Evolutionary conservation across 2,797 vertebrate species (phyloP), one percentile per base, ranked within the genome.

Genomic region (Hirundo rustica): DNA sequence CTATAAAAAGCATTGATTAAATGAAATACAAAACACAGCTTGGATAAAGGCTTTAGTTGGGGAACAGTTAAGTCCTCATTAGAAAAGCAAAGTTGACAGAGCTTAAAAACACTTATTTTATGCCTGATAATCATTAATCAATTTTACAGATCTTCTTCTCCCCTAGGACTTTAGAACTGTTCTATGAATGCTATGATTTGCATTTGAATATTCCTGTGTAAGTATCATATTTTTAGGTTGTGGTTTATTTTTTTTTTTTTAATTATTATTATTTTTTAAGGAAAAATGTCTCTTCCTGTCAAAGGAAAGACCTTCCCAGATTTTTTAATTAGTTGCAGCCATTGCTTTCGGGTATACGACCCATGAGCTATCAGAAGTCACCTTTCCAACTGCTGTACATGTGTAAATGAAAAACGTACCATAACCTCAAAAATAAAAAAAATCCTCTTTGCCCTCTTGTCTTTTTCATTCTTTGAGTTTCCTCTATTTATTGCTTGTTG

Each of bases 11-110:
- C 68, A 91, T 2, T 79, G 85, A 84, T 92, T 95, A 93, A 95
- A 96, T 61, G 91, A 95, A 94, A 92, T 72, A 91, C 45, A 85
- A 84, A 92, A 94, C 87, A 80, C 88, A 70, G 55, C 89, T 96
- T 70, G 82, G 75, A 64, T 48, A 87, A 96, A 94, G 88, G 66
- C 61, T 65, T 89, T 94, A 85, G 60, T 62, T 94, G 34, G 85
- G 67, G 57, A 93, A 42, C 67, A 67, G 77, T 88, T 88, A 90
- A 92, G 73, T 83, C 87, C 88, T 93, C 92, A 95, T 92, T 91
- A 85, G 71, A 94, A 95, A 96, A 96, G 64, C 47, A 79, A 93
- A 78, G 78, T 68, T 30, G 95, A 94, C 92, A 94, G 85, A 96
- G 88, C 93, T 96, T 91, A 89, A 96, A 94, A 88, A 53, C 55